Evolutionary conservation across 2,888 invertebrate species (phyloP).

Genomic region (Nemotelus pantherinus): DNA sequence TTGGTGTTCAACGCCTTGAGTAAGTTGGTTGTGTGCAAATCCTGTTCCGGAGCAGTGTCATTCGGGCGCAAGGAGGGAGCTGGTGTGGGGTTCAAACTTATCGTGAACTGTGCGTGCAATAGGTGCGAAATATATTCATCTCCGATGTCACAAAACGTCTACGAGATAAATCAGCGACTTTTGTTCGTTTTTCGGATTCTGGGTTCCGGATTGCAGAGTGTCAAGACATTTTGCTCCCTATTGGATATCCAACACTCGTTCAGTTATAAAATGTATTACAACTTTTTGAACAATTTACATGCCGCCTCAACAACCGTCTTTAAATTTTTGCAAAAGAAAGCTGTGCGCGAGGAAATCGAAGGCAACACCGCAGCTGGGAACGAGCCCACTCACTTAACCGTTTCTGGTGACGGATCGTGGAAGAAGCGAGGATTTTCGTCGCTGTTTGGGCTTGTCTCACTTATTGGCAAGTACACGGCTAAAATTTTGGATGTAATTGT

Average conservation of each 20-base stretch:
- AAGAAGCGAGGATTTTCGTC: slow-evolving; percentile 20
- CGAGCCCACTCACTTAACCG: slow-evolving; percentile 7
- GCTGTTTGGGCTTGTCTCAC: slow-evolving; percentile 9
- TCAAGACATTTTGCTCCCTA: slow-evolving; percentile 7
- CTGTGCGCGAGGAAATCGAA: slow-evolving; percentile 4
- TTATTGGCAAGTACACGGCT: not conserved
- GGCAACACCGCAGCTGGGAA: not conserved
- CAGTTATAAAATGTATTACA: slow-evolving; percentile 6
- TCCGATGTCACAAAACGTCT: not conserved
- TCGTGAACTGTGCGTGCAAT: slow-evolving; percentile 2
- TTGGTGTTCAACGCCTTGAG: slow-evolving; percentile 13
- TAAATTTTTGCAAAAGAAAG: not conserved
- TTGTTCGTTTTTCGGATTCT: not conserved
- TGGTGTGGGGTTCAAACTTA: slow-evolving; percentile 13
- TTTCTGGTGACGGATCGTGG: slow-evolving; percentile 13
- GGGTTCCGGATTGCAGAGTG: too few relatives aligned
- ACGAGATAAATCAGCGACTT: slow-evolving; percentile 1
- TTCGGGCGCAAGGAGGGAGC: slow-evolving; percentile 11
- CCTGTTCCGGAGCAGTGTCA: not conserved
- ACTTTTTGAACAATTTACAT: slow-evolving; percentile 3
- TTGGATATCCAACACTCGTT: not conserved
- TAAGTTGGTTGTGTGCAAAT: slow-evolving; percentile 10
- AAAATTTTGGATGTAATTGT: not conserved
- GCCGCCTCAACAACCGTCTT: slow-evolving; percentile 1
- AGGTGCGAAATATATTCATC: not conserved